phyloP scores from a whole-genome alignment of 1,140 invertebrate species.

The Drosophila obscura region DNA sequence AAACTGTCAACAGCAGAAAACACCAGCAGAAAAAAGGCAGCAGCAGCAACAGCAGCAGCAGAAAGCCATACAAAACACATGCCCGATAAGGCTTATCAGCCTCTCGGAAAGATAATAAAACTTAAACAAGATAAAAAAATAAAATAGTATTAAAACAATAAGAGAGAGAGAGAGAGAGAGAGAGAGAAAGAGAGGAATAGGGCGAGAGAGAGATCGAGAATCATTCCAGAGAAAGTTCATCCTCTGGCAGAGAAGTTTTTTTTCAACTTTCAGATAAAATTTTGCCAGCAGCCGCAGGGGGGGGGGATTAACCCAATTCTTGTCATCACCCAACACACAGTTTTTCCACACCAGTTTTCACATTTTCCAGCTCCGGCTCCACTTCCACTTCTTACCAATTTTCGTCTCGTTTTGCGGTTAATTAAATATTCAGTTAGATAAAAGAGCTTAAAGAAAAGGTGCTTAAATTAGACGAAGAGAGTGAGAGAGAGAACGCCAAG shows the following conservation, averaged over 20 bases:
- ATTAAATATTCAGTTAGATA: constrained; percentile 79
- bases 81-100: constrained; percentile 71
- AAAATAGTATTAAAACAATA: constrained; percentile 22
- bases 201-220: not conserved
- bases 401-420: constrained; percentile 63
- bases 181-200: no score
- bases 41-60: constrained; percentile 22
- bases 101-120: constrained; percentile 62
- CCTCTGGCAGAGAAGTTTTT: constrained; percentile 22
- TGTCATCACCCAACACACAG: constrained; percentile 27
- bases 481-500: not conserved
- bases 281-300: constrained; percentile 27
- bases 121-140: constrained; percentile 71
- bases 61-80: constrained; percentile 55
- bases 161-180: not conserved
- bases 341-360: constrained; percentile 31
- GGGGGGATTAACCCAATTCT: constrained; percentile 55
- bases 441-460: constrained; percentile 71
- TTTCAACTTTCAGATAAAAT: constrained; percentile 30
- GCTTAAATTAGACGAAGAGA: constrained; percentile 53
- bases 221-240: constrained; percentile 31
- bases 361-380: constrained; percentile 15
- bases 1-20: constrained; percentile 61
- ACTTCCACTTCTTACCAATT: not conserved
- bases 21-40: constrained; percentile 5